phyloP scores from a whole-genome alignment of 2,113 vertebrate genomes.

The Steatornis caripensis region DNA sequence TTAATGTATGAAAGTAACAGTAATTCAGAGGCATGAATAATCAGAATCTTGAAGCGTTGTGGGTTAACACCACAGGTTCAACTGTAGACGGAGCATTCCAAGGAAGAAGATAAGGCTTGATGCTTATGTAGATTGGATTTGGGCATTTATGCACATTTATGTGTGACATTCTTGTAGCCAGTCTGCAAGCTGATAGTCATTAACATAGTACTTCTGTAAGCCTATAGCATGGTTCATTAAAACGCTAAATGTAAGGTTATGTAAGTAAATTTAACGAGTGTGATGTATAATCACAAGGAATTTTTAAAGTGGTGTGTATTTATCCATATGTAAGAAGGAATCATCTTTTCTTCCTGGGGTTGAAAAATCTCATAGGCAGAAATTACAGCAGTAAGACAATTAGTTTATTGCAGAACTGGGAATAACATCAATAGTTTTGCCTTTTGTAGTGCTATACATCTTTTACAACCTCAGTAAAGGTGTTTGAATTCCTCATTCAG shows the following conservation, averaged over 20 bases:
- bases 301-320: background rate
- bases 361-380: background rate
- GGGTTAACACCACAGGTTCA: background rate
- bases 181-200: background rate
- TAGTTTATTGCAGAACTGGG: background rate
- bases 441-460: background rate
- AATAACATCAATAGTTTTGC: background rate
- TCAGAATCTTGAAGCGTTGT: background rate
- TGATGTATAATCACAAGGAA: background rate
- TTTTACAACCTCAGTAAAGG: background rate
- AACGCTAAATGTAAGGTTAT: background rate
- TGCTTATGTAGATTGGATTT: no score
- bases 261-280: constrained; percentile 2
- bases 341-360: background rate
- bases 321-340: background rate
- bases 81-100: background rate
- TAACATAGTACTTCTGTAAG: background rate
- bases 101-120: background rate
- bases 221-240: background rate
- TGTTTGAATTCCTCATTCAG: background rate
- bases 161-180: background rate
- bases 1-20: background rate
- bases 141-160: background rate
- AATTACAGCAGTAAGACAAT: background rate
- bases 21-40: background rate